A percentile compares a stretch with the other conserved stretches of the same genome.
Conservation (phyloP, 2,797 vertebrate species). For the Tarsius wallacei region DNA sequence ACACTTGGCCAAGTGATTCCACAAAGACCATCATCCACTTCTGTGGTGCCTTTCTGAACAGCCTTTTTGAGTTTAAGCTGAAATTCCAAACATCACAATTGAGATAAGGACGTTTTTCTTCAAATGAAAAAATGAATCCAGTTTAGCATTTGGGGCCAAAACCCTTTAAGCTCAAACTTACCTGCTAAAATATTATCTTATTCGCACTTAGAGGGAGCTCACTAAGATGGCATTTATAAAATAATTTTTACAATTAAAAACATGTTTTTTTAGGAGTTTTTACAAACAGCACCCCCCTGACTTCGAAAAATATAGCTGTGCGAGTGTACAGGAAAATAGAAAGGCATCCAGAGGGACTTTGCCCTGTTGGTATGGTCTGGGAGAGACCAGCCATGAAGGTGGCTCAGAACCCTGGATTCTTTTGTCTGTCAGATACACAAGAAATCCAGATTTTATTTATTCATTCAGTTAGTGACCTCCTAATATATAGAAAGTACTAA, state of each 20-base stretch:
- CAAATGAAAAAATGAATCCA: neutral
- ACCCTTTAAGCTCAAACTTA: conserved; percentile 13
- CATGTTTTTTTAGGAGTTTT: neutral
- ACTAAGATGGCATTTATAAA: neutral
- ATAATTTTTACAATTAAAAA: neutral
- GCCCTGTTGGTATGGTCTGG: neutral
- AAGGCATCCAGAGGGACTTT: neutral
- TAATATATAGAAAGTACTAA: neutral
- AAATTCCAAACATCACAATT: conserved; percentile 33
- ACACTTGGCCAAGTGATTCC: neutral
- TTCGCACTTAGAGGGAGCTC: neutral
- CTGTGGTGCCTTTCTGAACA: neutral
- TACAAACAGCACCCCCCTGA: neutral
- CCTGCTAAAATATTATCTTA: neutral
- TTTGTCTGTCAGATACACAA: neutral
- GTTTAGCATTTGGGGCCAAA: conserved; percentile 9
- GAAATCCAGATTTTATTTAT: neutral
- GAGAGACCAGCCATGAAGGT: too few relatives aligned
- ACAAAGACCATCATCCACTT: neutral
- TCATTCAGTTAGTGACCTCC: neutral
- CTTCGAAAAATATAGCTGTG: neutral
- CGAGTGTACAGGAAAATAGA: neutral
- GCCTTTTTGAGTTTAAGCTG: neutral
- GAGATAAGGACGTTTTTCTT: neutral
- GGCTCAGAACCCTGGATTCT: neutral